Evolutionary conservation across 2,797 vertebrate species (phyloP), one percentile per base, ranked within the genome.

Genomic region (Ambastaia sidthimunki): DNA sequence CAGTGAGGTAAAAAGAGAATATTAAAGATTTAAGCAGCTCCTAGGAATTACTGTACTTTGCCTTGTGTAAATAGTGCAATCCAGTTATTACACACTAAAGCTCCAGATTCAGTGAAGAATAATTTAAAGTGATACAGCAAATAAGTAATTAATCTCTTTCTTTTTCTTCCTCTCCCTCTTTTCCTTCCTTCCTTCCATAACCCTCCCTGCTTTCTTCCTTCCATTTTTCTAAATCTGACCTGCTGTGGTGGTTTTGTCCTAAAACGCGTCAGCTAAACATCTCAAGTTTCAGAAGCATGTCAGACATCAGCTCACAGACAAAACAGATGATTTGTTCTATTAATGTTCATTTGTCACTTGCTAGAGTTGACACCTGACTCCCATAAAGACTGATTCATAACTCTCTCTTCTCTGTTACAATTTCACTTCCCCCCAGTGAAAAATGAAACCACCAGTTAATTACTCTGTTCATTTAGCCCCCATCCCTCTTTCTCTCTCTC

Each of bases 371-470:
- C 78, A 80, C 70, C 70, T 67, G 78, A 80, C 62, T 57, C 78
- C 78, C 71, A 67, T 74, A 80, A 72, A 67, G 62, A 34, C 78
- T 80, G 78, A 80, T 80, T 80, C 78, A 80, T 80, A 62, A 80
- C 71, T 41, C 60, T 73, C 62, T 57, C 34, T 67, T 25, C 71
- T 48, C 78, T 12, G 78, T 80, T 73, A 57, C 70, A 18, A 31
- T 74, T 62, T 52, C 71, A 82, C 71, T 76, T 79, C 21, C 62
- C 81, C 65, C 63, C 31, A 70, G 65, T 82, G 81, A 78, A 78
- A 78, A 69, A 74, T 79, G 65, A 82, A 82, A 78, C 66, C 75
- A 69, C 68, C 55, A 74, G 71, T 74, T 82, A 82, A 78, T 82
- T 70, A 73, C 31, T 62, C 25, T 60, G 70, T 69, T 77, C 47